These are phyloP conservation scores for Oxyura jamaicensis DNA, from an alignment of 2,113 vertebrate genomes.

Conservation along the genomic window DNA sequence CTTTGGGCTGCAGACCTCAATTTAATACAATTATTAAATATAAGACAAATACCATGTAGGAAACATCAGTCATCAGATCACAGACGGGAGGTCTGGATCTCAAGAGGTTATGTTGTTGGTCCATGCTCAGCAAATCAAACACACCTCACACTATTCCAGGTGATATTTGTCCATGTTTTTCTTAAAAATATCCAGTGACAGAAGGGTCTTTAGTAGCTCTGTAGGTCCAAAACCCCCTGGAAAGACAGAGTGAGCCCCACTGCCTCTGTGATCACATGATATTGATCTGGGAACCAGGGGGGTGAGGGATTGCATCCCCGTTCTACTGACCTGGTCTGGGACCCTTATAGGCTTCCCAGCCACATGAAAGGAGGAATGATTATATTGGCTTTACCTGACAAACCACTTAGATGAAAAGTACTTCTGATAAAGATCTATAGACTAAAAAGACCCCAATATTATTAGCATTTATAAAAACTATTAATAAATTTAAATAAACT, in stretches of 20 bases:
- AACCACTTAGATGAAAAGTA: not conserved
- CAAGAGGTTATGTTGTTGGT: not conserved
- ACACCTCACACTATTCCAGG: accelerated
- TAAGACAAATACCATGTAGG: not conserved
- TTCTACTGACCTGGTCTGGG: not conserved
- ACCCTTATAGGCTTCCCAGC: not conserved
- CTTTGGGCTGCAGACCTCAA: not conserved
- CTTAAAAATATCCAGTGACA: not conserved
- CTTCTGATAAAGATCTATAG: not conserved
- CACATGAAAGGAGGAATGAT: not conserved
- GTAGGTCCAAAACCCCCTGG: not conserved
- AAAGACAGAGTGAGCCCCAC: not conserved
- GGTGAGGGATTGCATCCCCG: not conserved
- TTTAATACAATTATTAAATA: slow-evolving; percentile 37
- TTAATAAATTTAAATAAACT: not conserved
- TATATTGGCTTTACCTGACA: not conserved
- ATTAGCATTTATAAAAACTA: not conserved
- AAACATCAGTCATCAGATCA: not conserved
- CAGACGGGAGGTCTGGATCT: not conserved
- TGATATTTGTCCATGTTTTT: not conserved
- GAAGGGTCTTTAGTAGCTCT: not conserved
- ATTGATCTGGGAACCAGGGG: not conserved
- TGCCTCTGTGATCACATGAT: not conserved
- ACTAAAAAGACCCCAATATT: not conserved
- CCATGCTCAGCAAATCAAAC: not conserved